phyloP scores from a whole-genome alignment of 2,797 vertebrate genomes.

The Carapus acus region DNA sequence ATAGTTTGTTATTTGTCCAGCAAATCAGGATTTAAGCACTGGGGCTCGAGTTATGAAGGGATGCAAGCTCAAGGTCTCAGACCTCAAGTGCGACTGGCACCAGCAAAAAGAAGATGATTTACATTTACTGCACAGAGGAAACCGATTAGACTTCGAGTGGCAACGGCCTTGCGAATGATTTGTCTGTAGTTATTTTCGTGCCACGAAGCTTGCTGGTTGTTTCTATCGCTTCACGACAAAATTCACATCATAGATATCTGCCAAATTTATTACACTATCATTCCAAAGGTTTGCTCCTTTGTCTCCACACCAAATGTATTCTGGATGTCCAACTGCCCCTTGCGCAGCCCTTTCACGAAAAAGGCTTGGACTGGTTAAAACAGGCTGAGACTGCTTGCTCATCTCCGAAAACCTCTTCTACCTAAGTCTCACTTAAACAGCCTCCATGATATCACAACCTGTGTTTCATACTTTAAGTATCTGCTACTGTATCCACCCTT shows the following conservation, averaged over 20 bases:
- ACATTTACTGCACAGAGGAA: slow-evolving; percentile 31
- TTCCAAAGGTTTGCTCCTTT: slow-evolving; percentile 58
- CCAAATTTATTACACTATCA: slow-evolving; percentile 60
- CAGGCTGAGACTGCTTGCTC: slow-evolving; percentile 54
- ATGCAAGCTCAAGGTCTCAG: slow-evolving; percentile 36
- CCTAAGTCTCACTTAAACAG: slow-evolving; percentile 55
- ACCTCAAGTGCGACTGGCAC: slow-evolving; percentile 53
- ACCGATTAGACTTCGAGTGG: slow-evolving; percentile 31
- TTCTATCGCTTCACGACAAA: slow-evolving; percentile 26
- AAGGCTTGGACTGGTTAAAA: slow-evolving; percentile 60
- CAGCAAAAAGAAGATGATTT: slow-evolving; percentile 56
- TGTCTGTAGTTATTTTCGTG: slow-evolving; percentile 38
- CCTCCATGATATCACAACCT: slow-evolving; percentile 46
- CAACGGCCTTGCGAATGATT: slow-evolving; percentile 28
- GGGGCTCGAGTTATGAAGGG: slow-evolving; percentile 34
- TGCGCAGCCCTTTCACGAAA: slow-evolving; percentile 47
- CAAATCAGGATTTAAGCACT: slow-evolving; percentile 31
- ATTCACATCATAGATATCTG: slow-evolving; percentile 41
- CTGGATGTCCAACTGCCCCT: slow-evolving; percentile 51
- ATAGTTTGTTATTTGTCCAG: slow-evolving; percentile 16
- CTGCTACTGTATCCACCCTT: slow-evolving; percentile 63
- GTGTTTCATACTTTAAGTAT: slow-evolving; percentile 49
- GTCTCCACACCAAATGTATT: slow-evolving; percentile 43
- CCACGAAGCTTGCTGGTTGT: slow-evolving; percentile 41
- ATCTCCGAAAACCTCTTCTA: slow-evolving; percentile 62